Conservation (phyloP, 2,113 vertebrate species). For the Crypturellus undulatus region DNA sequence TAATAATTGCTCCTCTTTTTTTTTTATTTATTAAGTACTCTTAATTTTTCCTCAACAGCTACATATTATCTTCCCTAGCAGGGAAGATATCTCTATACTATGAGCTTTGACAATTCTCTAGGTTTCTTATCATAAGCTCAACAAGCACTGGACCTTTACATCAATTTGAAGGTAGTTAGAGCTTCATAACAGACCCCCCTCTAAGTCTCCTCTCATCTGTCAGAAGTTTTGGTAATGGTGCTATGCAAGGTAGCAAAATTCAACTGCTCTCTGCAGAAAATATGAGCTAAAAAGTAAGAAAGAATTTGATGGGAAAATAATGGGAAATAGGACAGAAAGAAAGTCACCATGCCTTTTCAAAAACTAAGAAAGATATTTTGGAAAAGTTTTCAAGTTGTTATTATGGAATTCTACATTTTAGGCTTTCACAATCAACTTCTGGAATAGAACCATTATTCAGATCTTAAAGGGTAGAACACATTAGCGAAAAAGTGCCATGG, state of each 20-base stretch:
- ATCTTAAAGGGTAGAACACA: neutral
- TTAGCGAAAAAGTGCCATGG: neutral
- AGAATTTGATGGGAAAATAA: neutral
- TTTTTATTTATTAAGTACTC: neutral
- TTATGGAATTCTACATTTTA: neutral
- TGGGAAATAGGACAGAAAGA: neutral
- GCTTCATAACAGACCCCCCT: neutral
- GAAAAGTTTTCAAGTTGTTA: neutral
- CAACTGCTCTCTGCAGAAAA: neutral
- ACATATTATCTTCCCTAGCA: neutral
- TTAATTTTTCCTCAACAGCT: neutral
- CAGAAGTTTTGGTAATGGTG: neutral
- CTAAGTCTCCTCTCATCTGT: neutral
- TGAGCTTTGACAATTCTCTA: neutral
- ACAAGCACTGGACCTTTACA: neutral
- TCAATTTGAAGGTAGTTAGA: neutral
- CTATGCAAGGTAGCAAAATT: neutral
- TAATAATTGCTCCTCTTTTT: neutral
- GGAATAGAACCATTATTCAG: neutral
- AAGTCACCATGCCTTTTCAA: rapidly evolving
- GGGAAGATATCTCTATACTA: neutral
- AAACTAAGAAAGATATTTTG: neutral
- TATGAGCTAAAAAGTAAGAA: neutral
- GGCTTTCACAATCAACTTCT: neutral
- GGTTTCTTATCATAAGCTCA: neutral